Evolutionary conservation across 2,888 invertebrate genomes (phyloP), one percentile per base, ranked within the genome.

Genomic region (Dolichomitus sp.): DNA sequence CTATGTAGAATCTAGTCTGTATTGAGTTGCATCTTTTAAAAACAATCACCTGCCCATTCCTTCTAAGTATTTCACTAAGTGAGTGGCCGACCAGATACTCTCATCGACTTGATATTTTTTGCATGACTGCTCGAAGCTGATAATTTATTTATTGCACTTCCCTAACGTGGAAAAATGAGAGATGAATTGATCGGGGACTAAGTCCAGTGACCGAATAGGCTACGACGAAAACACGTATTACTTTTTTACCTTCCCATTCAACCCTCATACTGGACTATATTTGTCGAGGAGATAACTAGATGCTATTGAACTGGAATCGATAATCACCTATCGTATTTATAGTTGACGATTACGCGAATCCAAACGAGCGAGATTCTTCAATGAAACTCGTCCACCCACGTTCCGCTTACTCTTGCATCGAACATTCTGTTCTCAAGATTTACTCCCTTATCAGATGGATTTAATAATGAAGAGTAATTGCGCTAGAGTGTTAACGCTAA

Each of bases 271-370:
- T 45, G 12, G 19, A 80, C 45, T 63, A 52, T 54, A 50, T 59
- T 19, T 17, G 17, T 54, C 12, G 17, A n/a, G 12, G 42, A 17
- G 14, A 27, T 59, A 65, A 50, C n/a, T 30, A 63, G 27, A 63
- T 65, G 50, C 61, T 52, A 40, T 59, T 68, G 57, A 68, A 68
- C 45, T 33, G 23, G 33, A 68, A 76, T 68, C 75, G 57, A 77
- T 77, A 52, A 77, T 61, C 54, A 33, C 17, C 19, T 61, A 69
- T 23, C 52, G 40, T 59, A 50, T 65, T 61, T 48, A 57, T 50
- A 33, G 17, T 66, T 4, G 30, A 42, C 40, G 40, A 73, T 73
- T 27, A 61, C 61, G n/a, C 37, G 66, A 48, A 45, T 30, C 5
- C 37, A 27, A 14, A 57, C 17, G 30, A 70, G 40, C 27, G 40